A percentile compares a stretch with the other conserved stretches of the same genome.
Evolutionary conservation across 2,888 invertebrate species (phyloP).

Genomic region (Orthosia gracilis): DNA sequence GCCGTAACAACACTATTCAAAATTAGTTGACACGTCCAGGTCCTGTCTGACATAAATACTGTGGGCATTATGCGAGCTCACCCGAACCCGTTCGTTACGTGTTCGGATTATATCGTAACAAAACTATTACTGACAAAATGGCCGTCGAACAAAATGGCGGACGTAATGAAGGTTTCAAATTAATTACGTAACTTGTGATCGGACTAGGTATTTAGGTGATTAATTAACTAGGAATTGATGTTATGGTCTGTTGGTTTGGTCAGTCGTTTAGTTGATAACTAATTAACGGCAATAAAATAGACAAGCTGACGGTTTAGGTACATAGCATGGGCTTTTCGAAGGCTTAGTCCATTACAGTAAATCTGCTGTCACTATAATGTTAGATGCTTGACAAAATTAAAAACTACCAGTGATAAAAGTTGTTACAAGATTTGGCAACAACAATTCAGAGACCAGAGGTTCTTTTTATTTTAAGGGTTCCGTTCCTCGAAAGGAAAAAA

Average conservation of each 20-base stretch:
- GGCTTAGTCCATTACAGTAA: neutral
- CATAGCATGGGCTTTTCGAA: neutral
- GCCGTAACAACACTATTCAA: no score
- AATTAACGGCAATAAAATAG: neutral
- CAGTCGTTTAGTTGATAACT: neutral
- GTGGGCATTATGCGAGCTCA: constrained; percentile 38
- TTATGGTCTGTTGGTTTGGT: neutral
- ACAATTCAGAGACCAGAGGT: no score
- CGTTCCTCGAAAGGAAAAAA: no score
- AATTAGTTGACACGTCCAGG: constrained; percentile 4
- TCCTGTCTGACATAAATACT: constrained; percentile 31
- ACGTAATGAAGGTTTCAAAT: constrained; percentile 42
- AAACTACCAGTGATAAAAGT: no score
- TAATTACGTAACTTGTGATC: constrained; percentile 40
- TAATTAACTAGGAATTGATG: constrained; percentile 10
- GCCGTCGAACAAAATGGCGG: constrained; percentile 29
- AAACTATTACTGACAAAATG: constrained; percentile 46
- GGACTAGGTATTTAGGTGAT: constrained; percentile 25
- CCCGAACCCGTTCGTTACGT: constrained; percentile 42
- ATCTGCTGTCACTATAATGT: neutral
- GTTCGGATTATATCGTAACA: constrained; percentile 56
- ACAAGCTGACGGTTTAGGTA: neutral
- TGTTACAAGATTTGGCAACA: no score
- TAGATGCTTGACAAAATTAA: neutral
- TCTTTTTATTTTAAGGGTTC: no score